phyloP scores from a whole-genome alignment of 35 echinoderm and acorn worm species.

The Ptychodera flava region DNA sequence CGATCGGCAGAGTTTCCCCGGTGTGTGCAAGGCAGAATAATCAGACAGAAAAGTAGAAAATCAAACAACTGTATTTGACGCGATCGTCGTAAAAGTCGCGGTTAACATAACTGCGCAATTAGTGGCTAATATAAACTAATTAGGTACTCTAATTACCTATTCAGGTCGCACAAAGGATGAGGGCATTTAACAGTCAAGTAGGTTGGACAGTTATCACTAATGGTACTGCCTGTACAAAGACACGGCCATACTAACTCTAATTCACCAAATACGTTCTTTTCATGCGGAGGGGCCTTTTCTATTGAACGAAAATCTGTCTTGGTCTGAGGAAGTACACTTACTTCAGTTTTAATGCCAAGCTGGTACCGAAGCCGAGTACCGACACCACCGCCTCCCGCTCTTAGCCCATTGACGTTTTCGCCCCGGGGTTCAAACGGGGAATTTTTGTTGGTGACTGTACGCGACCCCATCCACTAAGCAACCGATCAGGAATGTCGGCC shows the following conservation, averaged over 20 bases:
- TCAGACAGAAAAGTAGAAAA: too few relatives aligned
- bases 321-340: not conserved
- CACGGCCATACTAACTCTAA: not conserved
- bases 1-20: too few relatives aligned
- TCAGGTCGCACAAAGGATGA: not conserved
- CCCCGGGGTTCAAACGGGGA: too few relatives aligned
- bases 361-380: not conserved
- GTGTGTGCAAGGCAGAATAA: too few relatives aligned
- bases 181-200: not conserved
- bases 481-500: not conserved
- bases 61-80: too few relatives aligned
- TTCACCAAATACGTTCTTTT: not conserved
- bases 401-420: too few relatives aligned
- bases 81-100: too few relatives aligned
- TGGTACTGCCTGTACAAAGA: not conserved
- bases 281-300: not conserved
- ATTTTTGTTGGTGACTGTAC: too few relatives aligned
- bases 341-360: not conserved
- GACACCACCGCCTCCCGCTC: not conserved
- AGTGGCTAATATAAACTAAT: not conserved
- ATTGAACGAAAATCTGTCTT: not conserved
- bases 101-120: slow-evolving; percentile 1
- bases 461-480: too few relatives aligned
- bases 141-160: not conserved
- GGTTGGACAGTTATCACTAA: not conserved